Evolutionary conservation across 2,113 vertebrate species (phyloP).

Genomic region (Epinephelus cyanopodus): DNA sequence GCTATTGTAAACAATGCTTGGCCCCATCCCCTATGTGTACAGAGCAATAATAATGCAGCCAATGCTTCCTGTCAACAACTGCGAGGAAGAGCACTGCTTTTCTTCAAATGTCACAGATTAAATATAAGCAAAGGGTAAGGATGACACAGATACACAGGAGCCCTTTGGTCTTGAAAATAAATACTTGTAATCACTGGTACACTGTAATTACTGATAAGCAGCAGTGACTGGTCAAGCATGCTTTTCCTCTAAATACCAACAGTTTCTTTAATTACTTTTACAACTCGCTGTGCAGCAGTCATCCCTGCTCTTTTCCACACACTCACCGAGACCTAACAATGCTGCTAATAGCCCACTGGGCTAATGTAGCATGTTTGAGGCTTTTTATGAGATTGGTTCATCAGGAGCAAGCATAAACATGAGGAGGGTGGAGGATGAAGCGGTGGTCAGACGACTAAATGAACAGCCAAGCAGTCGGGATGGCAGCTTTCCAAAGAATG

Average conservation of each 20-base stretch:
- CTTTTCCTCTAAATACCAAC: background rate
- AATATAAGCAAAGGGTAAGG: conserved; percentile 5
- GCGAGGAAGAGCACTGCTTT: background rate
- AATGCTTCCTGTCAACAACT: conserved; percentile 6
- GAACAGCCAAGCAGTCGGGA: conserved; percentile 14
- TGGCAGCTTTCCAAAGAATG: conserved; percentile 29
- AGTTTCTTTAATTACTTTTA: background rate
- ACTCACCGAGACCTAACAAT: background rate
- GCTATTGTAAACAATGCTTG: background rate
- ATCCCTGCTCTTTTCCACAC: background rate
- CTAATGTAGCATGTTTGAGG: conserved; percentile 12
- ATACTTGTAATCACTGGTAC: background rate
- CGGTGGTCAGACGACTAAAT: conserved; percentile 31
- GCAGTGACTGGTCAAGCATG: background rate
- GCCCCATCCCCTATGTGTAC: background rate
- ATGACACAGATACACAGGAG: background rate
- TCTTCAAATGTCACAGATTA: conserved; percentile 7
- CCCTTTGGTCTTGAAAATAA: background rate
- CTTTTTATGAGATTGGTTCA: conserved; percentile 20
- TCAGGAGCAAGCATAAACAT: conserved; percentile 17
- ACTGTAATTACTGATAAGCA: background rate
- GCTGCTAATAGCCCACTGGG: background rate
- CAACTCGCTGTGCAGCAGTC: background rate
- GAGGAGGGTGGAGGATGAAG: conserved; percentile 14
- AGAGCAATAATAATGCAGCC: background rate